Base-by-base conservation (phyloP, 2,888 invertebrate genomes). In the Nomada hirtipes region DNA sequence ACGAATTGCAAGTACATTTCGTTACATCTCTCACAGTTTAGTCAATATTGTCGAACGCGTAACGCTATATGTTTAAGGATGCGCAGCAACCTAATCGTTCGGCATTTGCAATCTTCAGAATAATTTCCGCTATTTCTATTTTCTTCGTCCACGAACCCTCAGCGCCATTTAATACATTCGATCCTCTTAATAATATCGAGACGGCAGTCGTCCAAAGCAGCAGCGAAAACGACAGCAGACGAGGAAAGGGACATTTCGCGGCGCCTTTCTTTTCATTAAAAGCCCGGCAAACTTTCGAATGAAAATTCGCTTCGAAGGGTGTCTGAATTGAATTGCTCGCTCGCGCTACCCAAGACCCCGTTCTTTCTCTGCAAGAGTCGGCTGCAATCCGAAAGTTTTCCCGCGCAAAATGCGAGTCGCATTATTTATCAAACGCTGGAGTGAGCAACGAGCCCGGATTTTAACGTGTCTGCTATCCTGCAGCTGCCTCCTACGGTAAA, bases 371-470 rank as follows among this genome's bases (percentile, higher is more conserved):
- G 47, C 44, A 29, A 63, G 23, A 52, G 64, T 57, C 52, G 53
- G 29, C 64, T 76, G 79, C 85, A 81, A 83, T 84, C 85, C 84
- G 61, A 84, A 87, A 88, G 84, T 88, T 83, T 83, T 85, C 84
- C 83, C 85, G 83, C 81, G 83, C 84, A 85, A 91, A 92, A 92
- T 91, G 91, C 87, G 84, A 83, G 86, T 79, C 82, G 90, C 90
- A 91, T 92, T 92, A 92, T 91, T 92, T 92, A 92, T 92, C 90
- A 92, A 92, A 92, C 89, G 69, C 59, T 87, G 85, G 84, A 88
- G 86, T 79, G 86, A 84, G 77, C 84, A 82, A 85, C 82, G 83
- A 85, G 75, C 68, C 75, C 72, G 57, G 85, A 87, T 78, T 83
- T 83, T 82, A 83, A 86, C 82, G 73, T 42, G 75, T 53, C 61